Evolutionary conservation across 2,113 vertebrate genomes (phyloP), one percentile per base, ranked within the genome.

Genomic region (Tautogolabrus adspersus): DNA sequence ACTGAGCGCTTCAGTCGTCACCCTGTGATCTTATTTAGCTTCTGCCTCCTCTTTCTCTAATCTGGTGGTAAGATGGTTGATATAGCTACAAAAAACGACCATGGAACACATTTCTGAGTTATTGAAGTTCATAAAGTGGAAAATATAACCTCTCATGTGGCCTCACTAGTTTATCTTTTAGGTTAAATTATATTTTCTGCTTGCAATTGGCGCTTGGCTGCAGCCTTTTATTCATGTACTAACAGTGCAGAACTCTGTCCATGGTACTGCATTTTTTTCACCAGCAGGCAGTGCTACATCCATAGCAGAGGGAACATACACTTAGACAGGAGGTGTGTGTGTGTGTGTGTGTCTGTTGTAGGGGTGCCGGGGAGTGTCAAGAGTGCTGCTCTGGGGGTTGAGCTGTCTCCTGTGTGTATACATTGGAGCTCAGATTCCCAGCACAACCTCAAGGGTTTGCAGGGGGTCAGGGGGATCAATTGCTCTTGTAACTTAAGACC

Each of bases 401-500:
- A 95, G 94, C 93, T 87, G 94, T 95, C 96, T 97, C 95, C 93
- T 70, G 93, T 95, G 95, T 95, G 95, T 94, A 96, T 94, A 97
- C 94, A 95, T 95, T 95, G 94, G 93, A 88, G 95, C 95, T 97
- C 95, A 93, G 89, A 94, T 97, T 99, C 96, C 95, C 94, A 95
- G 92, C 94, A 95, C 93, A 95, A 94, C 89, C 93, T 95, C 88
- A 90, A 95, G 95, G 96, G 96, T 95, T 96, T 96, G 93, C 94
- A 95, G 91, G 77, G 96, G 97, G 97, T 96, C 96, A 96, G 76
- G 77, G 94, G 94, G 96, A 98, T 97, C 97, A 97, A 99, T 97
- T 97, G 97, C 96, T 96, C 91, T 93, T 79, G 97, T 97, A 98
- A 99, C 92, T 89, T 90, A 96, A 98, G 93, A 96, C 95, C 93